phyloP scores from a whole-genome alignment of 2,888 invertebrate species.

The Cantharis rustica region DNA sequence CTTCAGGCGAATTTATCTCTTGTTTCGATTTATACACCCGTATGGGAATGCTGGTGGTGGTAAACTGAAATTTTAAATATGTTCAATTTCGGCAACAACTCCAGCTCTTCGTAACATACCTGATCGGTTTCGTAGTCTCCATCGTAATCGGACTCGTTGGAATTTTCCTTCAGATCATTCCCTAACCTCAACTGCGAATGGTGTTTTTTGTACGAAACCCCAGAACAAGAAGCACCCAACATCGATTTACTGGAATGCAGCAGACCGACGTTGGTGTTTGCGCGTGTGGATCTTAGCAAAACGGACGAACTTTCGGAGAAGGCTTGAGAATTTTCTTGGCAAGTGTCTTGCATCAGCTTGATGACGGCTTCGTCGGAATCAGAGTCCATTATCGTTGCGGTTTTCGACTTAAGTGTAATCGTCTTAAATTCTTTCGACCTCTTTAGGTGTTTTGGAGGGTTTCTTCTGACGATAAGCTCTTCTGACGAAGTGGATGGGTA shows the following conservation, averaged over 20 bases:
- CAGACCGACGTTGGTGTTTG: background rate
- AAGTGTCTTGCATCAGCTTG: background rate
- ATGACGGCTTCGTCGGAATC: background rate
- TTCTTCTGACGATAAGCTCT: background rate
- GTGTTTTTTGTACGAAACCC: accelerated
- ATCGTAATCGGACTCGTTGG: slow-evolving; percentile 1
- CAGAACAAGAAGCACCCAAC: background rate
- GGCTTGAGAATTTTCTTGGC: background rate
- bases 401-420: background rate
- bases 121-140: background rate
- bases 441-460: background rate
- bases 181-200: background rate
- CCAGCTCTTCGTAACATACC: background rate
- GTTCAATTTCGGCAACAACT: no score
- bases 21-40: slow-evolving; percentile 5
- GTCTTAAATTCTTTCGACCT: background rate
- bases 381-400: background rate
- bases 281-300: background rate
- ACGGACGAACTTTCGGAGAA: background rate
- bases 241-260: background rate
- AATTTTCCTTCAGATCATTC: accelerated
- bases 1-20: slow-evolving; percentile 13
- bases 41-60: background rate
- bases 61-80: slow-evolving; percentile 1
- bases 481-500: background rate